Evolutionary conservation across 2,113 vertebrate species (phyloP).

Genomic region (Leuciscus idus): DNA sequence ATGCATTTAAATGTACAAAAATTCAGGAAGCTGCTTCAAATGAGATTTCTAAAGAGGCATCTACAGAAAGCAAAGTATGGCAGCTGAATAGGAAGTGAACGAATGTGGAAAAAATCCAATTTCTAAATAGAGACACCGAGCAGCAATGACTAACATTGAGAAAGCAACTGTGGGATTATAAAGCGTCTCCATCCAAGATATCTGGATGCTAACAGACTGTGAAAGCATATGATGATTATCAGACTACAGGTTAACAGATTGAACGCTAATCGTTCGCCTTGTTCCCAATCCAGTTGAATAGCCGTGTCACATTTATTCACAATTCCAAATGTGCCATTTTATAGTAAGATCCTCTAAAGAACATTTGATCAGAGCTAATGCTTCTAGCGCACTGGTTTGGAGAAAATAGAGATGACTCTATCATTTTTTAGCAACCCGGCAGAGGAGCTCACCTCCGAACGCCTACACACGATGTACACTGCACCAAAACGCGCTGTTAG

Average conservation of each 20-base stretch:
- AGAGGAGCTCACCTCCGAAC: conserved; percentile 36
- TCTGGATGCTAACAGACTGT: conserved; percentile 29
- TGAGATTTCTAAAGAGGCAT: conserved; percentile 13
- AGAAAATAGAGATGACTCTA: conserved; percentile 17
- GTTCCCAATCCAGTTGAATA: conserved; percentile 15
- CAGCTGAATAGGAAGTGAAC: conserved; percentile 14
- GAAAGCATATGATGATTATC: conserved; percentile 38
- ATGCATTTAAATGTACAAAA: not conserved
- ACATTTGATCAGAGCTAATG: not conserved
- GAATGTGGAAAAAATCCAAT: conserved; percentile 30
- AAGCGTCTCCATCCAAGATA: conserved; percentile 25
- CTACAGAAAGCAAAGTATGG: conserved; percentile 25
- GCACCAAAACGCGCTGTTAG: conserved; percentile 18
- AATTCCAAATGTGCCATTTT: conserved; percentile 24
- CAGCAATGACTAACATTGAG: conserved; percentile 18
- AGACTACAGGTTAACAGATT: conserved; percentile 39
- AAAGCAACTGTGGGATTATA: conserved; percentile 15
- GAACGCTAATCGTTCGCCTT: conserved; percentile 25
- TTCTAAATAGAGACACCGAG: conserved; percentile 24
- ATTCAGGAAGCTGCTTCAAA: not conserved
- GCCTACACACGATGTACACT: conserved; percentile 32
- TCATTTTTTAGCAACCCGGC: conserved; percentile 18
- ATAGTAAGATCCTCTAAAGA: conserved; percentile 17
- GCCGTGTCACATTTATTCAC: conserved; percentile 20
- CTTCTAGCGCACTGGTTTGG: conserved; percentile 2